phyloP scores from a whole-genome alignment of 1,140 invertebrate species.

The Drosophila prosaltans region DNA sequence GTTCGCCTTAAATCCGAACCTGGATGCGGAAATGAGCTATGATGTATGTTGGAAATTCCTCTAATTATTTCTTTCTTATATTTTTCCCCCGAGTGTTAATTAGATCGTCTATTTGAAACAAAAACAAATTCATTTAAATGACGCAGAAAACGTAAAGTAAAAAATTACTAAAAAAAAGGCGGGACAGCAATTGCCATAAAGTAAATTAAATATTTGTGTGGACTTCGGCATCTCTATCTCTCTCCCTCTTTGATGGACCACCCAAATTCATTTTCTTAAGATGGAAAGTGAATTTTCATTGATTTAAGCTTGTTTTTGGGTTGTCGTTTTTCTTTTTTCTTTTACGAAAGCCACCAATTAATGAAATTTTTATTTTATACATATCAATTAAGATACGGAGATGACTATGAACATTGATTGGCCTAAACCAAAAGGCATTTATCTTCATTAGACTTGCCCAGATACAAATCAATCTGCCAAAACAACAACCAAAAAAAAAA shows the following conservation, averaged over 20 bases:
- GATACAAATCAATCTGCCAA: constrained; percentile 19
- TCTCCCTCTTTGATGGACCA: not conserved
- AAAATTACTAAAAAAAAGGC: not conserved
- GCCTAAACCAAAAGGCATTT: constrained; percentile 17
- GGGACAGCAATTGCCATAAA: constrained; percentile 1
- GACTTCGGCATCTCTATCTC: not conserved
- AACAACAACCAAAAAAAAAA: not conserved
- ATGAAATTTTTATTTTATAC: constrained; percentile 14
- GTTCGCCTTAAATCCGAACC: not conserved
- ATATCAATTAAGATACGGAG: constrained; percentile 7
- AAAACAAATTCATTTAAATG: not conserved
- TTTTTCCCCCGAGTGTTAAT: not conserved
- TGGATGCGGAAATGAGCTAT: constrained; percentile 11
- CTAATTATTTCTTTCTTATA: not conserved
- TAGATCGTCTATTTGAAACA: too few relatives aligned
- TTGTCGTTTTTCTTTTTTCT: not conserved
- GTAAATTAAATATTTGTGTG: not conserved
- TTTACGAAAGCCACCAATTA: constrained; percentile 17
- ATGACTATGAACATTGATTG: constrained; percentile 3
- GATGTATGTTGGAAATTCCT: too few relatives aligned
- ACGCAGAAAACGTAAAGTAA: not conserved
- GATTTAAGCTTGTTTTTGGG: constrained; percentile 1
- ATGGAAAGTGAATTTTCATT: constrained; percentile 23
- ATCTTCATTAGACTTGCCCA: constrained; percentile 19
- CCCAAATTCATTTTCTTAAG: constrained; percentile 8